Evolutionary conservation across 2,888 invertebrate species (phyloP).

Genomic region (Cyclophora punctaria): DNA sequence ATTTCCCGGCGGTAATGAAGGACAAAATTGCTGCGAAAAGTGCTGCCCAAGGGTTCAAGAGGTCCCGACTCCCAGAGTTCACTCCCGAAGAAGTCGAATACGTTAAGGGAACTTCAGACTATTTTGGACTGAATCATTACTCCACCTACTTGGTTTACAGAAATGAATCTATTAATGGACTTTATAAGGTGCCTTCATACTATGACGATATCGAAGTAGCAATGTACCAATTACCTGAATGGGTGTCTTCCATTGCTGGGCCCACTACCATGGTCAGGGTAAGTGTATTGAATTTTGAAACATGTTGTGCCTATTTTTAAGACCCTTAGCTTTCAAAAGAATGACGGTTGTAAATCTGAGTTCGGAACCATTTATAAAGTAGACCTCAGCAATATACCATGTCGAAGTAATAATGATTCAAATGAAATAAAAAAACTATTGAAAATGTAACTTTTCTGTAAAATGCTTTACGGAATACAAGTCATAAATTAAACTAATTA

Average conservation of each 20-base stretch:
- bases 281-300: not conserved
- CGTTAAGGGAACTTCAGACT: constrained; percentile 76
- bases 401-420: too few relatives aligned
- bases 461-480: too few relatives aligned
- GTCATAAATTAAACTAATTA: too few relatives aligned
- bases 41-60: constrained; percentile 66
- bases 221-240: not conserved
- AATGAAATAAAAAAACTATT: too few relatives aligned
- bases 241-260: constrained; percentile 4
- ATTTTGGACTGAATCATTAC: constrained; percentile 82
- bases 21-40: constrained; percentile 72
- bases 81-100: constrained; percentile 74
- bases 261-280: constrained; percentile 14
- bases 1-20: constrained; percentile 77
- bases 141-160: constrained; percentile 58
- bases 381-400: too few relatives aligned
- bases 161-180: constrained; percentile 27
- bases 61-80: constrained; percentile 76
- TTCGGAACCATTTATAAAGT: too few relatives aligned
- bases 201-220: constrained; percentile 26
- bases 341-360: too few relatives aligned
- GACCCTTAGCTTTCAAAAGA: too few relatives aligned
- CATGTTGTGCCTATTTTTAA: too few relatives aligned
- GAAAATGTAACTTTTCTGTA: not conserved
- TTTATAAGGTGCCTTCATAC: constrained; percentile 25